Evolutionary conservation across 1,140 invertebrate genomes (phyloP).

Genomic region (Bombyx mori): ASM3026992v2 NC_085121.1:7446501-7447000

Average conservation of each 20-base stretch:
- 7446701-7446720: constrained; percentile 3
- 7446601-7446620: constrained; percentile 4
- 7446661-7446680: constrained; percentile 7
- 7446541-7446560: background rate
- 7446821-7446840: no score
- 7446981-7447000: background rate
- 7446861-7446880: no score
- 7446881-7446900: no score
- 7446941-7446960: background rate
- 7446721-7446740: background rate
- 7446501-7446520: no score
- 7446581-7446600: constrained; percentile 6
- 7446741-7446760: constrained; percentile 2
- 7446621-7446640: constrained; percentile 23
- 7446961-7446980: background rate
- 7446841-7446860: no score
- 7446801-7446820: no score
- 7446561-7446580: constrained; percentile 1
- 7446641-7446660: constrained; percentile 16
- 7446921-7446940: no score
- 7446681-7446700: constrained; percentile 9
- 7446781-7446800: no score
- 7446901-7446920: no score
- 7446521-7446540: no score
- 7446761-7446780: no score